Evolutionary conservation across 2,113 vertebrate species (phyloP).

Genomic region (Bolborhynchus lineola): DNA sequence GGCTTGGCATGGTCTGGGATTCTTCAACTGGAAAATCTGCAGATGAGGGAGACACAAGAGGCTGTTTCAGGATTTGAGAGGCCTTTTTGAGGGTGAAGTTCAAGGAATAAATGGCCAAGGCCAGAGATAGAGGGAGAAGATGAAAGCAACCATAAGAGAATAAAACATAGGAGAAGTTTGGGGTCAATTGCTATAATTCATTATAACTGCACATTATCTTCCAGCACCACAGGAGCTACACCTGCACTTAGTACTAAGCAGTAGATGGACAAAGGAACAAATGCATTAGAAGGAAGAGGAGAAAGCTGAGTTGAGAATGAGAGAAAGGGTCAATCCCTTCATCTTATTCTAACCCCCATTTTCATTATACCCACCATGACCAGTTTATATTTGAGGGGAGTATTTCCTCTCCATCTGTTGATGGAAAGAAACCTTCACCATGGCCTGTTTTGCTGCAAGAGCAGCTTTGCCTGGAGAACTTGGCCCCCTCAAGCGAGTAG

Average conservation of each 20-base stretch:
- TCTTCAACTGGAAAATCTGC: conserved; percentile 7
- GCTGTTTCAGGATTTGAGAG: background rate
- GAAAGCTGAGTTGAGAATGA: background rate
- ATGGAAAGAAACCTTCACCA: background rate
- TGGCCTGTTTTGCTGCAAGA: background rate
- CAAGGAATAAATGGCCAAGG: background rate
- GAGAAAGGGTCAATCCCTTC: background rate
- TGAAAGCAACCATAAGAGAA: background rate
- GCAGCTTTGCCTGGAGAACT: background rate
- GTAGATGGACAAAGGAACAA: background rate
- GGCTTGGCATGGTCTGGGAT: background rate
- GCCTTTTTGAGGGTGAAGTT: background rate
- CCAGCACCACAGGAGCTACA: background rate
- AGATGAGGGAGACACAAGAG: background rate
- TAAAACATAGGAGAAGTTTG: background rate
- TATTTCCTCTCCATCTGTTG: background rate
- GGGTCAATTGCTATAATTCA: background rate
- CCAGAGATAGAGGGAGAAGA: background rate
- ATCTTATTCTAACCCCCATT: background rate
- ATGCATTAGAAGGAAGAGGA: background rate
- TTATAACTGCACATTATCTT: background rate
- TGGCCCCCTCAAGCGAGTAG: background rate
- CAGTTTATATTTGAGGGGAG: background rate
- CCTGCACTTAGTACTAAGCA: background rate
- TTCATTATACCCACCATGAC: background rate